Percentiles rank a stretch among this genome's conserved stretches.
Conservation (phyloP, 2,797 vertebrate genomes). For the Chiroxiphia lanceolata region DNA sequence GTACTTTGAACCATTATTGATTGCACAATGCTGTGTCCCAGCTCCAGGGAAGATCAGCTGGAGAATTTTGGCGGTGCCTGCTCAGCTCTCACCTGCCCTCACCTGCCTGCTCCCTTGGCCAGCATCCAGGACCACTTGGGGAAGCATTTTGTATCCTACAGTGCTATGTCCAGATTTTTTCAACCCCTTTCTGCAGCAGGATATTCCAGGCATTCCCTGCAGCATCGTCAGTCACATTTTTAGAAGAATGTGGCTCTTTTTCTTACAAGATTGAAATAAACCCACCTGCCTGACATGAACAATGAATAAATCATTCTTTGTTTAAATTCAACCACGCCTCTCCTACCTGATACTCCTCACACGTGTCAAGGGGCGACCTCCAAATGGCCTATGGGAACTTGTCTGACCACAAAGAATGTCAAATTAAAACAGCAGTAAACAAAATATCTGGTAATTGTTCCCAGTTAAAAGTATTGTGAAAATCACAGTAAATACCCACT, state of each 20-base stretch:
- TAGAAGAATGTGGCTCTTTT: background rate
- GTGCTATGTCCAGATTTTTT: background rate
- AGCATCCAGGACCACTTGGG: background rate
- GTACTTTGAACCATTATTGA: background rate
- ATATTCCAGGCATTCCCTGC: background rate
- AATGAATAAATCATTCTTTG: background rate
- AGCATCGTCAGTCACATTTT: background rate
- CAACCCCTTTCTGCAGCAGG: background rate
- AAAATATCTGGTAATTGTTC: background rate
- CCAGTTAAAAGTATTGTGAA: background rate
- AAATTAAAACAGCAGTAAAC: background rate
- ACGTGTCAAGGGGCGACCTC: background rate
- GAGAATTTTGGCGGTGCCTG: background rate
- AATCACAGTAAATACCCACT: background rate
- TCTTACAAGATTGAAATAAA: background rate
- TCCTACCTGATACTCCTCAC: background rate
- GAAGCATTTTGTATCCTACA: background rate
- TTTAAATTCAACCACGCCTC: background rate
- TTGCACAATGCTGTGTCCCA: fast-evolving
- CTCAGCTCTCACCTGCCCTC: background rate
- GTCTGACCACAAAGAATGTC: background rate
- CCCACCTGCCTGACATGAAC: background rate
- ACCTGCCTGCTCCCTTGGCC: background rate
- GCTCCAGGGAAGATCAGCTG: background rate
- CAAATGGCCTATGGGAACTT: background rate